phyloP scores from a whole-genome alignment of 2,797 vertebrate species.

The Hybognathus amarus region DNA sequence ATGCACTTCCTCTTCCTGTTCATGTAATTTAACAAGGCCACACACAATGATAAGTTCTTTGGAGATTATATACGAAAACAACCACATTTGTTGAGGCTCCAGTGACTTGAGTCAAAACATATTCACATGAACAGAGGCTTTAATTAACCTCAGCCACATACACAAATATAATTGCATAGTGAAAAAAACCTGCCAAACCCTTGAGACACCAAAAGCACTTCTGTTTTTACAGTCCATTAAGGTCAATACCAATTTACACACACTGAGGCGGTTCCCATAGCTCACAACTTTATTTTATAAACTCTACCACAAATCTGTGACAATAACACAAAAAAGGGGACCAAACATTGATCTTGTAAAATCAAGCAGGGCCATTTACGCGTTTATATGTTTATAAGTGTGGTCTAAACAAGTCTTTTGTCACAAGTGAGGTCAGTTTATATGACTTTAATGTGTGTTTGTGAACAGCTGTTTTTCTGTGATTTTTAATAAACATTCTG shows the following conservation, averaged over 20 bases:
- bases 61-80: constrained; percentile 28
- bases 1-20: constrained; percentile 55
- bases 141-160: constrained; percentile 29
- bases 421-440: constrained; percentile 42
- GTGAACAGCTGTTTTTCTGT: not conserved
- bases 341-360: constrained; percentile 15
- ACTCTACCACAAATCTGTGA: constrained; percentile 13
- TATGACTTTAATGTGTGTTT: constrained; percentile 13
- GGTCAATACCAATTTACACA: constrained; percentile 29
- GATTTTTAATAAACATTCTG: constrained; percentile 18
- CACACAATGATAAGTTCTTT: constrained; percentile 46
- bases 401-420: constrained; percentile 24
- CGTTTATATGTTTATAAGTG: constrained; percentile 47
- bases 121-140: constrained; percentile 32
- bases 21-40: constrained; percentile 56
- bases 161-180: constrained; percentile 12
- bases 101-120: constrained; percentile 35
- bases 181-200: not conserved
- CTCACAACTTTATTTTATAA: constrained; percentile 27
- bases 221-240: constrained; percentile 35
- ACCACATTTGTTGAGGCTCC: not conserved
- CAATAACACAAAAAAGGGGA: not conserved
- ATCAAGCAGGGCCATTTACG: constrained; percentile 39
- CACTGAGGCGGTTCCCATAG: constrained; percentile 4
- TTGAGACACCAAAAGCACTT: not conserved